Base-by-base conservation (phyloP, 2,888 invertebrate genomes). In the Alcis repandata region DNA sequence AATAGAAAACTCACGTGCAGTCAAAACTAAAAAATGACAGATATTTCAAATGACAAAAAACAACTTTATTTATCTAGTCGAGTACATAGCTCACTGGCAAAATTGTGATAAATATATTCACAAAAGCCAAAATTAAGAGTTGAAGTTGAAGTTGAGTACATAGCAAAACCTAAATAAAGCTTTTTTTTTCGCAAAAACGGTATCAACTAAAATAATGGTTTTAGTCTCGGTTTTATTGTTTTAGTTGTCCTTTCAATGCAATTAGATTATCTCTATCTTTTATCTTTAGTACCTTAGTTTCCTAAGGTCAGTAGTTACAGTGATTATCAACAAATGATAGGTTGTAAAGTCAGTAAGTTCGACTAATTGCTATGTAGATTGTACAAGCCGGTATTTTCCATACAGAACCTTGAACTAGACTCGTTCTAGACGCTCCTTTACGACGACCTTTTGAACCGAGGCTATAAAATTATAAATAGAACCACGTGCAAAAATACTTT, bases 371-470 rank as follows among this genome's bases (percentile, higher is more conserved):
- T 11, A 20, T 43, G 19, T 20, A 20, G 11, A 19, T 11, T 19
- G 19, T 1, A 11, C 19, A 11, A 43, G 1, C 43, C 19, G 11
- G 43, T 11, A 10, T 43, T 43, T 43, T 43, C 43, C 20, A 19
- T 1, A 7, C 10, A 0, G 8, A 32, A 2, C 49, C 49, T 33
- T 49, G 49, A 49, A 49, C 49, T 49, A 49, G 49, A 33, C 32
- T 32, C 15, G 32, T 32, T 49, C 49, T 49, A 33, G 33, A 49
- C 17, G 49, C 15, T 49, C 17, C 49, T 33, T n/a, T 46, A 22
- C 20, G 13, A 8, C n/a, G n/a, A 46, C 46, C 46, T 46, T 46
- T 46, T 46, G 46, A 27, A 46, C 46, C 27, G 13, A 46, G 22
- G 22, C 27, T 9, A 22, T 46, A 27, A 15, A 15, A 46, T n/a